Evolutionary conservation across 2,797 vertebrate species (phyloP).

Genomic region (Rhabdomys pumilio): DNA sequence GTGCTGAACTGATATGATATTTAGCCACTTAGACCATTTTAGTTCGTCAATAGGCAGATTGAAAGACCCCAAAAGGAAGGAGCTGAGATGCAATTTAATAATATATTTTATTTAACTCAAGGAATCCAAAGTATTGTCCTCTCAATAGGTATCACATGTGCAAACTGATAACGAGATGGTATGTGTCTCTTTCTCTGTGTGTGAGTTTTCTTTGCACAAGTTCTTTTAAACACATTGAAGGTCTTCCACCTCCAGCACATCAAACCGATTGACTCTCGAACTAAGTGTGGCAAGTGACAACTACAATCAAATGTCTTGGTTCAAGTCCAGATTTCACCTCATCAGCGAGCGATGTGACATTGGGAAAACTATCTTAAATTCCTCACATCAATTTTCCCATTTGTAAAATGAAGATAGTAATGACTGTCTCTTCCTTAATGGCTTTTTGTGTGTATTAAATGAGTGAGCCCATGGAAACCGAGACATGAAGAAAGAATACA

Average conservation of each 20-base stretch:
- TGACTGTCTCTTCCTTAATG: not conserved
- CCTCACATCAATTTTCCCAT: not conserved
- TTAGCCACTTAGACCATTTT: not conserved
- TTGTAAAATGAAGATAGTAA: not conserved
- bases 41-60: not conserved
- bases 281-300: not conserved
- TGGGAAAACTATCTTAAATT: not conserved
- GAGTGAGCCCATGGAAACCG: not conserved
- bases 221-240: not conserved
- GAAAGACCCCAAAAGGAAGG: not conserved
- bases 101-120: not conserved
- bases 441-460: not conserved
- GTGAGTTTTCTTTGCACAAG: not conserved
- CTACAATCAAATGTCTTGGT: not conserved
- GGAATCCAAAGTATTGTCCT: not conserved
- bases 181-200: not conserved
- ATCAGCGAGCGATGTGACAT: not conserved
- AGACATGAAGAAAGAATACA: not conserved
- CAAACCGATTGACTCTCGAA: not conserved
- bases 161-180: slow-evolving; percentile 6
- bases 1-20: not conserved
- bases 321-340: slow-evolving; percentile 9
- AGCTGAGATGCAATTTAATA: not conserved
- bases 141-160: not conserved
- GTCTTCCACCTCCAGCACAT: not conserved